A percentile compares a stretch with the other conserved stretches of the same genome.
phyloP scores from a whole-genome alignment of 2,797 vertebrate genomes.

The Aratinga solstitialis region DNA sequence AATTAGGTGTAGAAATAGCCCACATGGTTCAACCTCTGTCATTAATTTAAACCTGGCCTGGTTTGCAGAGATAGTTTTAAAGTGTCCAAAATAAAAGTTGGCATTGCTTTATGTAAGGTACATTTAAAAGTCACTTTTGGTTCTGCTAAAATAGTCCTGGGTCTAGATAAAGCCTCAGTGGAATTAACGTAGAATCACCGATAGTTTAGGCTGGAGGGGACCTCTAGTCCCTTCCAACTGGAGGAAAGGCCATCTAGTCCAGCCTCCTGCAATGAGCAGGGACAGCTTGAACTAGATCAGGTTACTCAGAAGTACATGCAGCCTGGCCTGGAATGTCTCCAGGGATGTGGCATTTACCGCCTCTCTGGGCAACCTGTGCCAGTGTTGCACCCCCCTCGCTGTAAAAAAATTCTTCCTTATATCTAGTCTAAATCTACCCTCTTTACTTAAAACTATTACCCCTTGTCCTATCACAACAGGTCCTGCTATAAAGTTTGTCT shows the following conservation, averaged over 20 bases:
- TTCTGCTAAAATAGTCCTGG: neutral
- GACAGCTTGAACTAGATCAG: neutral
- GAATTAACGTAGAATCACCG: neutral
- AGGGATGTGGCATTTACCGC: neutral
- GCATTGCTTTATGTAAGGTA: neutral
- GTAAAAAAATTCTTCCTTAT: neutral
- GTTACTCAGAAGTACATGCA: neutral
- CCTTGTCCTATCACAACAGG: rapidly evolving
- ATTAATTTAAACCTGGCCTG: neutral
- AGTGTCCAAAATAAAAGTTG: neutral
- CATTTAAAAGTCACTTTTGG: neutral
- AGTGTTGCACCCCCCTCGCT: neutral
- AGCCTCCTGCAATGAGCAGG: neutral
- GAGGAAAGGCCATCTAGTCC: neutral
- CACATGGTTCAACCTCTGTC: neutral
- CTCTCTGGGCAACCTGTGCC: neutral
- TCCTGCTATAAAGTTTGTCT: neutral
- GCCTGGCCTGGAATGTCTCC: neutral
- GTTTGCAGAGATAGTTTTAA: neutral
- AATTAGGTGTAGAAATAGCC: neutral
- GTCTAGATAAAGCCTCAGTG: neutral
- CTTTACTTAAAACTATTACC: neutral
- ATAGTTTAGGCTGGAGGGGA: neutral
- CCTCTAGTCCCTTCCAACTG: neutral
- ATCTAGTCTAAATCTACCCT: neutral